Evolutionary conservation across 2,888 invertebrate genomes (phyloP), one percentile per base, ranked within the genome.

Genomic region (Euplexia lucipara): DNA sequence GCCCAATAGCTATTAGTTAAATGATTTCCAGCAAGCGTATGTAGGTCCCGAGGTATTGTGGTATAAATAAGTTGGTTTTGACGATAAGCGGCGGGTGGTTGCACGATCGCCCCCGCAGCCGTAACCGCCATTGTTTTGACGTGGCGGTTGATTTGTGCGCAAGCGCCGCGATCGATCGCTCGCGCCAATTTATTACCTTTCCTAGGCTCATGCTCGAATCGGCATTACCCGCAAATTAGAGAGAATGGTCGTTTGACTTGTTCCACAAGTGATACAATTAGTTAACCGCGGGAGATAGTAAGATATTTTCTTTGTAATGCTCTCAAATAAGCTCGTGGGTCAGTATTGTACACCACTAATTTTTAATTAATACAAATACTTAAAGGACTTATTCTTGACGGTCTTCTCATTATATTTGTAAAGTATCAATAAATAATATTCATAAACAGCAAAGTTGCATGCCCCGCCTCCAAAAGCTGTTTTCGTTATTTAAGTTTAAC

Each of bases 141-240:
- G 90, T 90, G 86, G 85, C 88, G 86, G 90, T 90, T 92, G 93
- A 93, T 93, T 93, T 93, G 92, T 91, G 92, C 91, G 90, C 92
- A 83, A 83, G 88, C 88, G 89, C 88, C 85, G 79, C 88, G 88
- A 91, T 92, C 91, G 90, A 91, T 91, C 88, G 86, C 82, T 81
- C 81, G 83, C 82, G 86, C 86, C 91, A 89, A 92, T 92, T 93
- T 92, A 93, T 92, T 88, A 86, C 90, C 89, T 90, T 91, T 88
- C 87, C 90, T 86, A 89, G 88, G 83, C 81, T 85, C 84, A 74
- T 71, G 80, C 80, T 66, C 79, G 81, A 78, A 86, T 85, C 85
- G 83, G 86, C 82, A 86, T 86, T 86, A 85, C 84, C 84, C 79
- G 85, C 88, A 89, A 91, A 90, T 89, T 89, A 90, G 88, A 88